Conservation (phyloP, 1,140 invertebrate genomes). For the Aphelinus certus region DNA sequence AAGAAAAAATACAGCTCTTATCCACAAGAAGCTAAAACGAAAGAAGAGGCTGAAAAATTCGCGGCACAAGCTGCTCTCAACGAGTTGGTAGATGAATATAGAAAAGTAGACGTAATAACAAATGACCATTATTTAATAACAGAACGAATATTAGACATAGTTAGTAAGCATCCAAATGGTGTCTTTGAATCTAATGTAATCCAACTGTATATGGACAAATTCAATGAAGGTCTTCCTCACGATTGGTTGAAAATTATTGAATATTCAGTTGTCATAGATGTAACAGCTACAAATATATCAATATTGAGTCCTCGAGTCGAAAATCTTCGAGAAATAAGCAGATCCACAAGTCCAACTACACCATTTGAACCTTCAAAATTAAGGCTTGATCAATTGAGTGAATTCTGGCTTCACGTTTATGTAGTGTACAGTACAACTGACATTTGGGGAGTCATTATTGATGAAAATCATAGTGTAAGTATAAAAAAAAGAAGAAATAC, state of each 20-base stretch:
- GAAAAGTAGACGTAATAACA: slow-evolving; percentile 49
- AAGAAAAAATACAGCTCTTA: slow-evolving; percentile 67
- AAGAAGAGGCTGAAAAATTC: slow-evolving; percentile 65
- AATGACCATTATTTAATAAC: slow-evolving; percentile 51
- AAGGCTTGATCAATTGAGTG: slow-evolving; percentile 1
- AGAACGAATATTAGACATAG: slow-evolving; percentile 62
- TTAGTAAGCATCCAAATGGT: slow-evolving; percentile 66
- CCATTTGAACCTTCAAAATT: slow-evolving; percentile 19
- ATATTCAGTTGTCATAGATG: slow-evolving; percentile 63
- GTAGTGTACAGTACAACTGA: slow-evolving; percentile 67
- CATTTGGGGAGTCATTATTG: slow-evolving; percentile 68
- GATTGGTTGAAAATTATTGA: slow-evolving; percentile 67
- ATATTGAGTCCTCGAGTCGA: slow-evolving; percentile 56
- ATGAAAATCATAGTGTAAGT: slow-evolving; percentile 68
- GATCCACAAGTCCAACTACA: slow-evolving; percentile 8
- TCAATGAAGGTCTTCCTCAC: slow-evolving; percentile 66
- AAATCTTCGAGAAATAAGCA: slow-evolving; percentile 31
- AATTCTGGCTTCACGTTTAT: slow-evolving; percentile 37
- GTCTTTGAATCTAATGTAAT: slow-evolving; percentile 57
- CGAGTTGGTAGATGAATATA: slow-evolving; percentile 55
- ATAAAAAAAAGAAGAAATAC: background rate
- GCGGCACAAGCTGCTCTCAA: slow-evolving; percentile 67
- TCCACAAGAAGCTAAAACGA: slow-evolving; percentile 67
- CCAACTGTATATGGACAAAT: slow-evolving; percentile 62
- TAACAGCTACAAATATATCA: slow-evolving; percentile 62